A percentile compares a stretch with the other conserved stretches of the same genome.
phyloP scores from a whole-genome alignment of 2,113 vertebrate species.

The Tichodroma muraria region DNA sequence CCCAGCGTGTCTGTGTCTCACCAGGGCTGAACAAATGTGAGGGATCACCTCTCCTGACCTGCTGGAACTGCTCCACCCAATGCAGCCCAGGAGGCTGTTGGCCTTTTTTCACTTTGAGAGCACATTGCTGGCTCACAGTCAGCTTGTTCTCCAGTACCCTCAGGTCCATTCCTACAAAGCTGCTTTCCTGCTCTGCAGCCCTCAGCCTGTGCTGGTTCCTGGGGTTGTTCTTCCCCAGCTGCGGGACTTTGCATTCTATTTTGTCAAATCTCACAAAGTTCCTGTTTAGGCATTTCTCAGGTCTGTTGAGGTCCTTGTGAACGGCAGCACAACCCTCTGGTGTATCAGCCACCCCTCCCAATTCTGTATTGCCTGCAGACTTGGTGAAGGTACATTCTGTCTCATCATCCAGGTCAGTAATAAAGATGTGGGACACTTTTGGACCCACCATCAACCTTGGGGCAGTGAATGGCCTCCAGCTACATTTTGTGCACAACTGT shows the following conservation, averaged over 20 bases:
- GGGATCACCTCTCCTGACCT: not conserved
- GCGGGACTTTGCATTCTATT: accelerated
- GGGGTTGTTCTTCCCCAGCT: not conserved
- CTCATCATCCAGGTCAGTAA: not conserved
- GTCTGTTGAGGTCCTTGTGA: not conserved
- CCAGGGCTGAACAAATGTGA: not conserved
- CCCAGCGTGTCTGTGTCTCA: not conserved
- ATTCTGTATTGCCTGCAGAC: not conserved
- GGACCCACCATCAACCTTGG: not conserved
- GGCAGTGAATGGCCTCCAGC: not conserved
- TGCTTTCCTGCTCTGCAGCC: not conserved
- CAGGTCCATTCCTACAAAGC: not conserved
- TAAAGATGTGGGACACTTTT: not conserved
- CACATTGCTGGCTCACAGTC: not conserved
- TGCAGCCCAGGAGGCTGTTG: not conserved
- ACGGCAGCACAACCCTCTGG: not conserved
- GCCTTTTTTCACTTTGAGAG: not conserved
- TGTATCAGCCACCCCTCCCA: not conserved
- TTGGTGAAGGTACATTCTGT: not conserved
- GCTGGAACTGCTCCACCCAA: not conserved
- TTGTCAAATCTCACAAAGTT: not conserved
- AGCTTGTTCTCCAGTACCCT: not conserved
- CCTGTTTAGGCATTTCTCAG: not conserved
- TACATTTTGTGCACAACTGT: not conserved
- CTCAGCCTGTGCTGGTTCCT: not conserved